Evolutionary conservation across 92 coral and sea anemone species (phyloP), one percentile per base, ranked within the genome.

Genomic region (Epizoanthus illoricatus): DNA sequence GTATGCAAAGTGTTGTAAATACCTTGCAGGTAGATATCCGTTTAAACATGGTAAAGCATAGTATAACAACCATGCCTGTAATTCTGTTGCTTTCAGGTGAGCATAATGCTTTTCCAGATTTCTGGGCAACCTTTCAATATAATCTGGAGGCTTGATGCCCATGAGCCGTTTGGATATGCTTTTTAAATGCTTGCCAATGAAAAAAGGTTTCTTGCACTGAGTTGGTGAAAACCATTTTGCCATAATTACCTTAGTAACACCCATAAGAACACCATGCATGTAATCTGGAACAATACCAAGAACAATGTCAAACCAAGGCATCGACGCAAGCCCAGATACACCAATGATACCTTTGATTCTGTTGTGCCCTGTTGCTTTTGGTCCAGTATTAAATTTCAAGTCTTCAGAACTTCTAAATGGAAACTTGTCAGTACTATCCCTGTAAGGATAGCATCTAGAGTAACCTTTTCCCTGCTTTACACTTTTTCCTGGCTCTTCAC

Each of bases 221-320:
- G 89, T 80, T 0, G 92, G 86, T 39, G 92, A 86, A 85, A 89
- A 81, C 89, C 92, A 89, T 72, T 73, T 74, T 42, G 42, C 40
- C 62, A n/a, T n/a, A 89, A 19, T 57, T 86, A 83, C 80, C 71
- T 90, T 86, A 16, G 90, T 86, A 39, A 78, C 87, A 74, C 90
- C 90, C 86, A 89, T 70, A 13, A 89, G 63, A 33, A 83, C 83
- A 20, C 88, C 89, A 86, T 89, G 92, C 90, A 89, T 89, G 68
- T 89, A 85, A 64, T 85, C 92, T 47, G 92, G 89, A 13, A 85
- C 84, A 23, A 85, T 89, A 23, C 92, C 92, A 28, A 78, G 55
- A 69, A 84, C 84, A 42, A 89, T 70, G 55, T 88, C 86, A 88
- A 87, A 74, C 82, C 83, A 80, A 4, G 87, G 78, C 88, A 87